Evolutionary conservation across 2,888 invertebrate species (phyloP).

Genomic region (Lymantria monacha): DNA sequence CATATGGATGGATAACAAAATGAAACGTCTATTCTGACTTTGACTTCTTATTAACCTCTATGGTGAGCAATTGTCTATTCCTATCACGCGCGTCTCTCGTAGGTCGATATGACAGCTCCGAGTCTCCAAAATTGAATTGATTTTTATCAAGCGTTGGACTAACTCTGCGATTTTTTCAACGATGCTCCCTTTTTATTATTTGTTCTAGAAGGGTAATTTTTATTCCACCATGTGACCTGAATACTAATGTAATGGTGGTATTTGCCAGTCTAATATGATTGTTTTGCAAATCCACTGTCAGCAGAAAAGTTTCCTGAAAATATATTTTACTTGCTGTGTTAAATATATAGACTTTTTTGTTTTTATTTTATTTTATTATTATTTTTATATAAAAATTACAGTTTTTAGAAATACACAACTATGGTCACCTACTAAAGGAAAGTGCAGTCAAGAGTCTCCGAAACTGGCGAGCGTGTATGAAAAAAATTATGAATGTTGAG

Average conservation of each 20-base stretch:
- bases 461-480: too few relatives aligned
- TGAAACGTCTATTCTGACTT: background rate
- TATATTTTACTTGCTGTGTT: too few relatives aligned
- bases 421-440: too few relatives aligned
- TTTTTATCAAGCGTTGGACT: constrained; percentile 52
- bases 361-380: too few relatives aligned
- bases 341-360: too few relatives aligned
- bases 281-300: background rate
- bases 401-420: too few relatives aligned
- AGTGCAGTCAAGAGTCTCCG: too few relatives aligned
- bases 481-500: too few relatives aligned
- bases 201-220: constrained; percentile 46
- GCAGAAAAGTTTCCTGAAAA: background rate
- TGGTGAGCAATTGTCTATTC: constrained; percentile 26
- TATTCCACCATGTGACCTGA: constrained; percentile 27
- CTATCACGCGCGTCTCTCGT: constrained; percentile 42
- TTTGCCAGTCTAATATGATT: constrained; percentile 9
- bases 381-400: too few relatives aligned
- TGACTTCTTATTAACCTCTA: constrained; percentile 15
- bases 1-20: too few relatives aligned
- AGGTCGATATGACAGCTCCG: constrained; percentile 51
- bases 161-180: constrained; percentile 51
- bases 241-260: constrained; percentile 30
- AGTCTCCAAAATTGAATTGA: constrained; percentile 58
- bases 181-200: constrained; percentile 46